These are phyloP conservation scores for Megalonaias nervosa DNA, from an alignment of 1,140 invertebrate genomes.

Conservation along the genomic window DNA sequence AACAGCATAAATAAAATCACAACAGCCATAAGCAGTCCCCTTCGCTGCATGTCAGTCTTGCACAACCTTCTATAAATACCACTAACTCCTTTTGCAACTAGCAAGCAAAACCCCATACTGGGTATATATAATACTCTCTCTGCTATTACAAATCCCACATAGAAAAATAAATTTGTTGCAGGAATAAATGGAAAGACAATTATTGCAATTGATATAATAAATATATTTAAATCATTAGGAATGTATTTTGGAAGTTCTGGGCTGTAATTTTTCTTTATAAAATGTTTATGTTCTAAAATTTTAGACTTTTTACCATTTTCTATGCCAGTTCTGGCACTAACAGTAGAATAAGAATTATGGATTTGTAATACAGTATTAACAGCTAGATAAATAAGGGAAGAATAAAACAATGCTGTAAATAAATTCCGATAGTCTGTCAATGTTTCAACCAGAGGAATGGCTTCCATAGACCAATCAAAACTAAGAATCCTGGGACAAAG, in stretches of 20 bases:
- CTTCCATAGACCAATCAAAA: slow-evolving; percentile 99
- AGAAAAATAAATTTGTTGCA: slow-evolving; percentile 98
- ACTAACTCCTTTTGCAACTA: slow-evolving; percentile 78
- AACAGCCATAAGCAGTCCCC: slow-evolving; percentile 62
- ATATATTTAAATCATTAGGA: slow-evolving; percentile 33
- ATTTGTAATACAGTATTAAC: slow-evolving; percentile 21
- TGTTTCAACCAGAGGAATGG: slow-evolving; percentile 89
- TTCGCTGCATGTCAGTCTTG: slow-evolving; percentile 12
- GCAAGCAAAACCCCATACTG: slow-evolving; percentile 96
- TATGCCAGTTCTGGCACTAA: slow-evolving; percentile 2
- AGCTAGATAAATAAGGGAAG: slow-evolving; percentile 73
- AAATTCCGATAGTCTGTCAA: slow-evolving; percentile 87
- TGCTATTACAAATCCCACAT: slow-evolving; percentile 97
- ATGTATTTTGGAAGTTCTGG: no score
- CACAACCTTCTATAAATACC: slow-evolving; percentile 40
- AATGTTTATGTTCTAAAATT: no score
- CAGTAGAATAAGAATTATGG: slow-evolving; percentile 6
- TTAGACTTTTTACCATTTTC: no score
- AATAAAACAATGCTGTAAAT: slow-evolving; percentile 83
- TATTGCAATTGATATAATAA: slow-evolving; percentile 77
- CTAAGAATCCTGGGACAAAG: slow-evolving; percentile 91
- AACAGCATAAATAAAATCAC: slow-evolving; percentile 78
- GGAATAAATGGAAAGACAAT: slow-evolving; percentile 94
- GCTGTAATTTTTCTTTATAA: no score
- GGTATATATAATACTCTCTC: slow-evolving; percentile 97